phyloP scores from a whole-genome alignment of 2,888 invertebrate species.

The Plebejus melissa region DNA sequence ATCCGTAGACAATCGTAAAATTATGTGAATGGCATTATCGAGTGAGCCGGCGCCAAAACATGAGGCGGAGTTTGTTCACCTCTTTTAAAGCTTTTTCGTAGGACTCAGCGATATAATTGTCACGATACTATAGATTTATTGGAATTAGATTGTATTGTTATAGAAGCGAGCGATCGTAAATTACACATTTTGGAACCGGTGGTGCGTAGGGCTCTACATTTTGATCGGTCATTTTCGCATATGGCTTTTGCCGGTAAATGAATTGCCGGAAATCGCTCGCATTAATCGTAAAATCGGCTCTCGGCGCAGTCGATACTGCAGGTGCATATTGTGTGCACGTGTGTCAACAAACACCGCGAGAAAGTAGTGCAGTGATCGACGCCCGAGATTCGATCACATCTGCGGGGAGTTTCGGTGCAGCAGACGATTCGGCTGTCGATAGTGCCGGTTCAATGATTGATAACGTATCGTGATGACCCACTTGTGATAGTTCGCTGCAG shows the following conservation, averaged over 20 bases:
- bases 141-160: background rate
- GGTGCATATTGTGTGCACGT: conserved; percentile 52
- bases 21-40: conserved; percentile 23
- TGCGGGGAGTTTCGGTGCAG: conserved; percentile 1
- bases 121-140: background rate
- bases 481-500: conserved; percentile 5
- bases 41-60: conserved; percentile 11
- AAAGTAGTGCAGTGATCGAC: conserved; percentile 24
- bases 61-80: conserved; percentile 1
- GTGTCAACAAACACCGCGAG: conserved; percentile 33
- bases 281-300: conserved; percentile 35
- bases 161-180: background rate
- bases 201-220: background rate
- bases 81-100: conserved; percentile 6
- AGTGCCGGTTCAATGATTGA: conserved; percentile 23
- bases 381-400: background rate
- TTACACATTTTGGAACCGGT: background rate
- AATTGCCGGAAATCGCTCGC: conserved; percentile 17
- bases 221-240: background rate
- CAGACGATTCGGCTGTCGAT: conserved; percentile 8
- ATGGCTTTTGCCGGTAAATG: conserved; percentile 21
- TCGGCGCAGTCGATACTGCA: conserved; percentile 49
- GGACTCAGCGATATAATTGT: conserved; percentile 1
- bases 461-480: conserved; percentile 21
- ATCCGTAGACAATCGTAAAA: conserved; percentile 42